phyloP scores from a whole-genome alignment of 2,797 vertebrate genomes.

The Platalea minor region DNA sequence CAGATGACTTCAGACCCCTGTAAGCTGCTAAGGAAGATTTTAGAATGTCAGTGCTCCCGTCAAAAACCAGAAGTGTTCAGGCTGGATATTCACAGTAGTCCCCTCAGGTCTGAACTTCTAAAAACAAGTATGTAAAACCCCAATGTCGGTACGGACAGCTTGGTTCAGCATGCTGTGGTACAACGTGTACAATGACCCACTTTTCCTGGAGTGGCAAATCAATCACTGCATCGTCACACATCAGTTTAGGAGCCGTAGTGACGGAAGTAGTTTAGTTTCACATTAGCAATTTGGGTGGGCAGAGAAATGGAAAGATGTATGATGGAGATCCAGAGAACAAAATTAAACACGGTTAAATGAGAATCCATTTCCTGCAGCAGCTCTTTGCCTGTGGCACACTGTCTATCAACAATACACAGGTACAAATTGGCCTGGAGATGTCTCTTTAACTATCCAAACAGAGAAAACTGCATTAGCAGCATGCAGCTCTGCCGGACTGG shows the following conservation, averaged over 20 bases:
- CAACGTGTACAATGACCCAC: constrained; percentile 39
- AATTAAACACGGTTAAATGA: constrained; percentile 69
- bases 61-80: not conserved
- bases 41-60: not conserved
- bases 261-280: constrained; percentile 67
- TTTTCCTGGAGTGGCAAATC: constrained; percentile 60
- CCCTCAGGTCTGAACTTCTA: constrained; percentile 25
- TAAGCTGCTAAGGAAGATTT: not conserved
- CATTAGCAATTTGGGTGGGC: constrained; percentile 69
- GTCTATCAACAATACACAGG: constrained; percentile 64
- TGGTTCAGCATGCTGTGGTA: constrained; percentile 12
- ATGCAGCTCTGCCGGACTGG: constrained; percentile 3
- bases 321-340: constrained; percentile 54
- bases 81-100: not conserved
- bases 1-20: not conserved
- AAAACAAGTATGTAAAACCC: constrained; percentile 21
- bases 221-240: constrained; percentile 65
- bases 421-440: constrained; percentile 57
- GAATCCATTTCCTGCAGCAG: constrained; percentile 68
- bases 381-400: constrained; percentile 44
- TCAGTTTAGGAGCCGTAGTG: constrained; percentile 47
- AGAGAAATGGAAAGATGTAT: constrained; percentile 59
- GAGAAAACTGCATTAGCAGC: constrained; percentile 53
- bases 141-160: not conserved
- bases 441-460: constrained; percentile 52